These are phyloP conservation scores for Saturnia japonica DNA, from an alignment of 2,888 invertebrate genomes.

Conservation along the genomic window DNA sequence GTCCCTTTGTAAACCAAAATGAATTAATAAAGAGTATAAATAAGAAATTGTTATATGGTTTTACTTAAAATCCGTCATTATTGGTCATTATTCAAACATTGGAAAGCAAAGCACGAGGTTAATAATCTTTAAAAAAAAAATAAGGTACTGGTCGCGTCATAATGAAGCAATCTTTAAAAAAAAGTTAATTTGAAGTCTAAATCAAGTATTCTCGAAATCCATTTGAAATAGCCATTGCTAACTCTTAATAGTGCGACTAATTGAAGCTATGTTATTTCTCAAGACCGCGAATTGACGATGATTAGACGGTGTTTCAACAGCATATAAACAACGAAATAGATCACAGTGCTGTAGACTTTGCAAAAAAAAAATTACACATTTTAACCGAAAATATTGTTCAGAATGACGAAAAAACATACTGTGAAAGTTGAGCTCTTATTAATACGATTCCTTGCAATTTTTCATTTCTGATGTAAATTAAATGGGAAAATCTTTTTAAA, in stretches of 20 bases:
- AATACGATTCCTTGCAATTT: too few relatives aligned
- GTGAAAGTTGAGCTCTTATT: too few relatives aligned
- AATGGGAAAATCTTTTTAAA: too few relatives aligned
- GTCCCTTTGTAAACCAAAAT: slow-evolving; percentile 33
- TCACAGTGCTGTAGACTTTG: too few relatives aligned
- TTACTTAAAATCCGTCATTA: not conserved
- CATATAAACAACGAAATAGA: too few relatives aligned
- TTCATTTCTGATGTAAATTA: too few relatives aligned
- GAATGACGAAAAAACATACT: too few relatives aligned
- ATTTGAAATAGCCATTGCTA: not conserved
- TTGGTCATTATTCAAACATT: not conserved
- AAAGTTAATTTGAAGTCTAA: not conserved
- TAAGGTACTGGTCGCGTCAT: not conserved
- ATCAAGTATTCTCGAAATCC: not conserved
- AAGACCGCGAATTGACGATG: not conserved
- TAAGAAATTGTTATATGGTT: slow-evolving; percentile 20
- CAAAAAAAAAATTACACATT: too few relatives aligned
- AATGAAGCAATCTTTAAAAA: not conserved
- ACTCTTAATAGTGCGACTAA: not conserved
- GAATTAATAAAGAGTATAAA: slow-evolving; percentile 30
- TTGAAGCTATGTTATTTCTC: not conserved
- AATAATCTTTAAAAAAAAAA: not conserved
- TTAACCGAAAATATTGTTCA: too few relatives aligned
- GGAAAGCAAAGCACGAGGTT: not conserved
- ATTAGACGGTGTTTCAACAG: not conserved